Evolutionary conservation across 2,888 invertebrate species (phyloP), one percentile per base, ranked within the genome.

Genomic region (Synanthedon myopaeformis): DNA sequence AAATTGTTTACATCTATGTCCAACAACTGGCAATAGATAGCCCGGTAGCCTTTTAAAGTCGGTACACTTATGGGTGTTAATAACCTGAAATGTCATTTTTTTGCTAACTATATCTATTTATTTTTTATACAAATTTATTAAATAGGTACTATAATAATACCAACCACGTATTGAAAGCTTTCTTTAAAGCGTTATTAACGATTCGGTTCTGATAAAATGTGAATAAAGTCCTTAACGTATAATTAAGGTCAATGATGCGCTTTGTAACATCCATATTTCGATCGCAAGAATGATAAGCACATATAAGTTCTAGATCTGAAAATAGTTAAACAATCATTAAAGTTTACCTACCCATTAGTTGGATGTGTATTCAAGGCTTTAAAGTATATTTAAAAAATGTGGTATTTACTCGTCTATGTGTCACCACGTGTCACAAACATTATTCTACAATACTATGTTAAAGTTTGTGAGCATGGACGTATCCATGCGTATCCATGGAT

Each of bases 231-330:
- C 90, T 88, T 10, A 91, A 78, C 0, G 92, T 92, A 60, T 89
- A 91, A 73, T 90, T 93, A 8, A 89, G 89, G 67, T 93, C 93
- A 50, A 94, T 89, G 23, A 91, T 91, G 48, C 74, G 74, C 74
- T 93, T 93, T 1, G 93, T 89, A 53, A 84, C 69, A 65, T 92
- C 92, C 64, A 89, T 81, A 59, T 91, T 89, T 67, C 89, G 90
- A 56, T 89, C 89, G 72, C 93, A 92, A 60, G 92, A 91, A 66
- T 92, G 91, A 58, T 91, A 86, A 63, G 93, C 93, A 50, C 92
- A 69, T 52, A 91, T 87, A n/a, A 91, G 78, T 61, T 91, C 90
- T 58, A 81, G 73, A 64, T 91, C 91, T 61, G 80, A 61, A 65
- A 85, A 53, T 23, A 23, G 5, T 5, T 23, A 23, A 23, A 23